These are phyloP conservation scores for Numida meleagris DNA, from an alignment of 2,113 vertebrate genomes.

Conservation along the genomic window DNA sequence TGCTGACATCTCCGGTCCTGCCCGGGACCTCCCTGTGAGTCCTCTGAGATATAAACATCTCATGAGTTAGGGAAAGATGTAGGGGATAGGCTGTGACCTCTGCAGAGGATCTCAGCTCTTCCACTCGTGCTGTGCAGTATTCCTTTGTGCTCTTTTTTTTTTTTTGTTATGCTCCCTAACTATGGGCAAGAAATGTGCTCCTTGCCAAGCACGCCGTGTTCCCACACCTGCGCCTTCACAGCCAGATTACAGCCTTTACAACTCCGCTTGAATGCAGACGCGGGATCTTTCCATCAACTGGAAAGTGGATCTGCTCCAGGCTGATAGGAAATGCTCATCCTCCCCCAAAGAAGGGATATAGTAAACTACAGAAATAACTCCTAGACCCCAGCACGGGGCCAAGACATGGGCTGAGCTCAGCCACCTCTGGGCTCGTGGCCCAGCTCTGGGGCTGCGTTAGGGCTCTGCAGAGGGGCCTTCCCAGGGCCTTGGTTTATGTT, in stretches of 20 bases:
- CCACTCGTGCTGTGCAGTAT: neutral
- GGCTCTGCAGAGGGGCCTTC: neutral
- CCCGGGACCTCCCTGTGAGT: fast-evolving
- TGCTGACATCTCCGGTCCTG: neutral
- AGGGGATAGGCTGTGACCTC: neutral
- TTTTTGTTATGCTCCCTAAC: neutral
- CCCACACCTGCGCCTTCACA: neutral
- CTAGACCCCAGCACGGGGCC: neutral
- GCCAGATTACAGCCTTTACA: neutral
- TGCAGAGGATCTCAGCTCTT: neutral
- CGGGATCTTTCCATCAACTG: too few species aligned
- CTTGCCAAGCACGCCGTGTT: neutral
- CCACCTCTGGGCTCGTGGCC: neutral
- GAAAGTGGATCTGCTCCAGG: neutral
- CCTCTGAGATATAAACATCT: neutral
- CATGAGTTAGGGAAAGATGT: neutral
- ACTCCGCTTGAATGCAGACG: neutral
- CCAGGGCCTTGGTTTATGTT: neutral
- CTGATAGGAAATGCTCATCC: neutral
- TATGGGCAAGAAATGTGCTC: neutral
- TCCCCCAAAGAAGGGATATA: too few species aligned
- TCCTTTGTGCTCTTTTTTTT: neutral
- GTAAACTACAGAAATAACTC: neutral
- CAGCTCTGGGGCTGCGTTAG: neutral
- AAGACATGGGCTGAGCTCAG: neutral